Conservation (phyloP, 2,888 invertebrate genomes). For the Thysanoteuthis rhombus region DNA sequence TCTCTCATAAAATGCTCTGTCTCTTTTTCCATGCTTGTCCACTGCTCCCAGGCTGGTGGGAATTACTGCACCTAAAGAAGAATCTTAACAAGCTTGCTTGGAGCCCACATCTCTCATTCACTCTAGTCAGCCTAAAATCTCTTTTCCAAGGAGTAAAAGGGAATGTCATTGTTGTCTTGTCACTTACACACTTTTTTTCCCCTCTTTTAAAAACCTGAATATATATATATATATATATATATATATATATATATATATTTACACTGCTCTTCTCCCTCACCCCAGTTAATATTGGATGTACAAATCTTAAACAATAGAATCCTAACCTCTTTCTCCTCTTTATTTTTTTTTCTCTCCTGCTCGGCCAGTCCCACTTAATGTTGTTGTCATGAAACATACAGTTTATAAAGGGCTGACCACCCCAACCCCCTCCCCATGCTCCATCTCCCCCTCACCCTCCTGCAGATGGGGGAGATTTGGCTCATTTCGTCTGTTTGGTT, state of each 20-base stretch:
- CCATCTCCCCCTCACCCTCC: constrained; percentile 26
- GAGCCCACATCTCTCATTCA: not conserved
- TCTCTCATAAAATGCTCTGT: not conserved
- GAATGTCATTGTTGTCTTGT: constrained; percentile 12
- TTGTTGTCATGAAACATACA: not conserved
- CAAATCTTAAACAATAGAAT: not conserved
- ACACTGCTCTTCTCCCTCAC: too few species aligned
- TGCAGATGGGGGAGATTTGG: not conserved
- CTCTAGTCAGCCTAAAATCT: not conserved
- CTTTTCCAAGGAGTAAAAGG: not conserved
- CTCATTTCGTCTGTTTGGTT: constrained; percentile 15
- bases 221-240: not conserved
- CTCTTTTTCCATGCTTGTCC: not conserved
- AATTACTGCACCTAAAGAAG: not conserved
- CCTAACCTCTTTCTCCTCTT: not conserved
- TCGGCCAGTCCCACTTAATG: constrained; percentile 15
- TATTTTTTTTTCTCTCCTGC: not conserved
- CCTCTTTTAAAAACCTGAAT: not conserved
- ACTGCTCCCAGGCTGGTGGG: not conserved
- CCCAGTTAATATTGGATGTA: not conserved
- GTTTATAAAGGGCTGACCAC: not conserved
- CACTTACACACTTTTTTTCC: not conserved
- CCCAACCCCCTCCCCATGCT: not conserved
- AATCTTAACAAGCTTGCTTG: not conserved
- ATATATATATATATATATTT: not conserved